Conservation (phyloP, 2,888 invertebrate species). For the Dolichomitus sp. region DNA sequence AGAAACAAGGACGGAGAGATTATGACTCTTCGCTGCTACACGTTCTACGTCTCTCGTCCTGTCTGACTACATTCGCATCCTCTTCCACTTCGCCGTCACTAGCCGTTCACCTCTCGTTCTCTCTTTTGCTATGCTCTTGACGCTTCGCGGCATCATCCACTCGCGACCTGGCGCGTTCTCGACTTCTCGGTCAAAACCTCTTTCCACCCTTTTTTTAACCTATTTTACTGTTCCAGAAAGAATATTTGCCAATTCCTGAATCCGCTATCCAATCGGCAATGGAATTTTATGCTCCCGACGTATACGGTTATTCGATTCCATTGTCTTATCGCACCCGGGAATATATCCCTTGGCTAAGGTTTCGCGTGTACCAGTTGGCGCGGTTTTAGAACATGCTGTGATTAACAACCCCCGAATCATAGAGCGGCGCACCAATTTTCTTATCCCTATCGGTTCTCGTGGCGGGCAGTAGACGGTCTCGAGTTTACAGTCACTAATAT, state of each 20-base stretch:
- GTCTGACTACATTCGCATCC: slow-evolving; percentile 46
- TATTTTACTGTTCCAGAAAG: slow-evolving; percentile 2
- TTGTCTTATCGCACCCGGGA: slow-evolving; percentile 29
- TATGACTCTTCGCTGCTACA: slow-evolving; percentile 10
- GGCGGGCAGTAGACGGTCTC: slow-evolving; percentile 64
- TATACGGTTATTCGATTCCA: slow-evolving; percentile 44
- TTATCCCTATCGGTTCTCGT: slow-evolving; percentile 46
- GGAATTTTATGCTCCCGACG: slow-evolving; percentile 43
- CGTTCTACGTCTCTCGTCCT: slow-evolving; percentile 29
- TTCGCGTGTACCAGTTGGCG: slow-evolving; percentile 27
- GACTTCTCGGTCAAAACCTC: slow-evolving; percentile 24
- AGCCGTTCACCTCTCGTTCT: slow-evolving; percentile 26
- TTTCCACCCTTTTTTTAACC: neutral
- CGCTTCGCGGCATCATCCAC: slow-evolving; percentile 25
- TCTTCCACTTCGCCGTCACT: slow-evolving; percentile 45
- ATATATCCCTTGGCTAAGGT: slow-evolving; percentile 17
- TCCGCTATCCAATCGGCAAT: slow-evolving; percentile 46
- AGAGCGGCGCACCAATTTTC: slow-evolving; percentile 46
- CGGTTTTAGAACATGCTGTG: neutral
- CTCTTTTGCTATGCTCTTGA: neutral
- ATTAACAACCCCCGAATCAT: slow-evolving; percentile 46
- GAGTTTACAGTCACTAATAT: slow-evolving; percentile 77
- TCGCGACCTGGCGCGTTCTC: slow-evolving; percentile 5
- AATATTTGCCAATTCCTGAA: slow-evolving; percentile 45
- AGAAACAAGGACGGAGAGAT: slow-evolving; percentile 6